Conservation (phyloP, 2,888 invertebrate genomes). For the Phengaris alcon region DNA sequence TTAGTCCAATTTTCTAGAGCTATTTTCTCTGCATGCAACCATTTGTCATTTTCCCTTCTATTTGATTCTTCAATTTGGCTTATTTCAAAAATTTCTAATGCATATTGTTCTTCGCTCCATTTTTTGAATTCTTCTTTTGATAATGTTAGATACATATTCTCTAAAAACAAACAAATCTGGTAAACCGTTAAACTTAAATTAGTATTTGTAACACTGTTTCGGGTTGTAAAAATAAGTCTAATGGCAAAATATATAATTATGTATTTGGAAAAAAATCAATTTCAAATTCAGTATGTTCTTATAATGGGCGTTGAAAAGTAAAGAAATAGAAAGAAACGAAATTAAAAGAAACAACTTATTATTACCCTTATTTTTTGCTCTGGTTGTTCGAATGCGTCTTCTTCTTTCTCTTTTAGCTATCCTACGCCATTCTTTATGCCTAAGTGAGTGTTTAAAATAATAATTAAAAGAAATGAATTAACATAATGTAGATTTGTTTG, state of each 20-base stretch:
- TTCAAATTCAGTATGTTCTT: no score
- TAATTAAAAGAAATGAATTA: background rate
- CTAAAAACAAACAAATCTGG: background rate
- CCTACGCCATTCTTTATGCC: constrained; percentile 86
- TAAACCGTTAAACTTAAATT: background rate
- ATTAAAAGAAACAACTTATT: background rate
- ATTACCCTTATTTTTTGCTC: constrained; percentile 80
- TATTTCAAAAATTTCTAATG: constrained; percentile 71
- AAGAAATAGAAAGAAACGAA: background rate
- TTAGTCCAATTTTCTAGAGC: constrained; percentile 82
- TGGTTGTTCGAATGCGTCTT: constrained; percentile 80
- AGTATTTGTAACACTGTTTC: no score
- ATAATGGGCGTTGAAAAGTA: no score
- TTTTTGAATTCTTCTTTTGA: constrained; percentile 66
- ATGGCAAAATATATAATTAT: no score
- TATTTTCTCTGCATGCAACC: constrained; percentile 83
- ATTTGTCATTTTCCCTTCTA: constrained; percentile 80
- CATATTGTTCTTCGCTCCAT: constrained; percentile 76
- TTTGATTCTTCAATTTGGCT: constrained; percentile 78
- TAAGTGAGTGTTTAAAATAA: constrained; percentile 42
- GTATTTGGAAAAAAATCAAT: no score
- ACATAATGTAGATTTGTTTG: background rate
- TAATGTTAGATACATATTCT: constrained; percentile 7
- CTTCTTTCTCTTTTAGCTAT: constrained; percentile 85
- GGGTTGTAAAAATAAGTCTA: no score